Percentiles rank a stretch among this genome's conserved stretches.
phyloP scores from a whole-genome alignment of 2,797 vertebrate species.

The Brachyrhaphis roseni region DNA sequence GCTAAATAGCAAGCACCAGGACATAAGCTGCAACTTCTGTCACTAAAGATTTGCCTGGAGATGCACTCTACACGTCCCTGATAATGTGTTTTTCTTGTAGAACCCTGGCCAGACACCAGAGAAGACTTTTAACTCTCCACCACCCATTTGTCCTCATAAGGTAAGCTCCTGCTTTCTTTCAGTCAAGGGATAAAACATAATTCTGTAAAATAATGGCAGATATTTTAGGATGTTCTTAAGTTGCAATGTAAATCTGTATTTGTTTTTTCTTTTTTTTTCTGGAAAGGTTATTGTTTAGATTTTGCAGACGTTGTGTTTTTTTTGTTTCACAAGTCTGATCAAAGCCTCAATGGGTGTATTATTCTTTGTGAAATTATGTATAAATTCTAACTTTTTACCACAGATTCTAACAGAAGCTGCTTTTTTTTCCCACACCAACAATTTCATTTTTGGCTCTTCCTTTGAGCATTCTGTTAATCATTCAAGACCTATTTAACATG shows the following conservation, averaged over 20 bases:
- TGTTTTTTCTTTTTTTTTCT: constrained; percentile 1
- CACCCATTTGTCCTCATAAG: constrained; percentile 84
- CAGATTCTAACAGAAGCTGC: constrained; percentile 3
- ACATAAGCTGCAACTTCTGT: constrained; percentile 67
- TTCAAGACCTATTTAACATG: constrained; percentile 33
- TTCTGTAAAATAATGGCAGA: constrained; percentile 31
- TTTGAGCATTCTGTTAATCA: constrained; percentile 11
- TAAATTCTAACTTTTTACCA: constrained; percentile 11
- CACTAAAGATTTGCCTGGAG: constrained; percentile 60
- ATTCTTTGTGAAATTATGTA: constrained; percentile 1
- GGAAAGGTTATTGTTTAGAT: constrained; percentile 5
- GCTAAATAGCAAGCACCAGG: constrained; percentile 49
- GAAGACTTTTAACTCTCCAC: constrained; percentile 77
- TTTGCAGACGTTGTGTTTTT: constrained; percentile 9
- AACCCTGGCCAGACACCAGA: constrained; percentile 81
- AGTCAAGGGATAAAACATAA: constrained; percentile 23
- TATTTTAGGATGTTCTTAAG: constrained; percentile 23
- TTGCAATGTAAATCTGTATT: neutral
- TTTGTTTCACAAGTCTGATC: constrained; percentile 1
- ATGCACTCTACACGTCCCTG: constrained; percentile 55
- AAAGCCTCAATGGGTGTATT: neutral
- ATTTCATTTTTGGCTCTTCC: constrained; percentile 1
- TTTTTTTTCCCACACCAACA: constrained; percentile 14
- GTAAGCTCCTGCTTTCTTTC: constrained; percentile 67
- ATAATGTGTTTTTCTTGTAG: constrained; percentile 80